Evolutionary conservation across 2,888 invertebrate species (phyloP), one percentile per base, ranked within the genome.

Genomic region (Euplagia quadripunctaria): DNA sequence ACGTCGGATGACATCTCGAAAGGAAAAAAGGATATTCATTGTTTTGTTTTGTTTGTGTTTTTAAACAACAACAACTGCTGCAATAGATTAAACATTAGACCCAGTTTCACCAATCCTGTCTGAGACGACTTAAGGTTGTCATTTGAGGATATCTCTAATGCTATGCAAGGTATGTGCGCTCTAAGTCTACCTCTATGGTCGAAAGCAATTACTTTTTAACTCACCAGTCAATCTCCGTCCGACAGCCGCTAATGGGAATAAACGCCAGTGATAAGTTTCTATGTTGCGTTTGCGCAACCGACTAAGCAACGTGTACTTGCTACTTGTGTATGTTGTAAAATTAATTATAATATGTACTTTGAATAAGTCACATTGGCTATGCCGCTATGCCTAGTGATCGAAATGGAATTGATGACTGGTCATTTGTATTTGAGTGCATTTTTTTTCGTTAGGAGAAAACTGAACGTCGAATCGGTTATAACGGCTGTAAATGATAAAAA

Each of bases 191-290:
- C 74, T 79, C 79, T 72, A 83, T 77, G 78, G 78, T 68, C 79
- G 74, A 79, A 84, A 79, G 86, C 87, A 90, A 91, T 91, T 89
- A 89, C 82, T 89, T 91, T 92, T 93, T 91, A 90, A 90, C 86
- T 78, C 74, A 82, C 85, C 90, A 88, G 92, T 93, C 92, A 91
- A 93, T 92, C 90, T 88, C 82, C 78, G 85, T 85, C 86, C 82
- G 79, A 85, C 86, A 85, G 79, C 86, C 85, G 83, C 86, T 86
- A 85, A 88, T 87, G 81, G 86, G 81, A 86, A 87, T 89, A 85
- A 85, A 80, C 77, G 73, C 80, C 65, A 71, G 79, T 86, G 84
- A 82, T 82, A 73, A 76, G 78, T 75, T 80, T 66, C 71, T 68
- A 64, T 58, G 79, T 79, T 83, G 74, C 81, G 58, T 42, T 71